Conservation (phyloP, 2,888 invertebrate species). For the Ectemnius cavifrons region DNA sequence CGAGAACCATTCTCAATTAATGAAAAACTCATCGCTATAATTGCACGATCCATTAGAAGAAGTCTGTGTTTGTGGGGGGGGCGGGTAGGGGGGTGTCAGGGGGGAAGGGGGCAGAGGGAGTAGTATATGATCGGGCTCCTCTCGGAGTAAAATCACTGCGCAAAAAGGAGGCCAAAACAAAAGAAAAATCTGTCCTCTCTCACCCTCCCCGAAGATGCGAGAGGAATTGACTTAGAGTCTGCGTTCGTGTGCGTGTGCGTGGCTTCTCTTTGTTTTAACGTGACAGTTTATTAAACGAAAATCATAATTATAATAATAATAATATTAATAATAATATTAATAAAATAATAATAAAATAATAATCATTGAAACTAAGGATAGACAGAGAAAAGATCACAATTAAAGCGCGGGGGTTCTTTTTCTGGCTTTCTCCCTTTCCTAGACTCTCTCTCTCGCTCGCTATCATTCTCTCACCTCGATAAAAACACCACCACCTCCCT, state of each 20-base stretch:
- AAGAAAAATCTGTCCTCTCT: neutral
- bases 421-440: constrained; percentile 39
- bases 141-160: neutral
- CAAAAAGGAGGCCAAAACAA: neutral
- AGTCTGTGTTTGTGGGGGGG: too few relatives aligned
- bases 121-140: neutral
- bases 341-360: constrained; percentile 66
- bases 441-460: constrained; percentile 1
- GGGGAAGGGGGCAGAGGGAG: constrained; percentile 2
- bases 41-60: constrained; percentile 5
- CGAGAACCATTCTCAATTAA: neutral
- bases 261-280: constrained; percentile 66
- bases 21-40: neutral
- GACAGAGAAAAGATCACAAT: constrained; percentile 74
- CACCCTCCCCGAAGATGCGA: too few relatives aligned
- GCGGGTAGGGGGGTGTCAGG: too few relatives aligned
- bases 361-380: constrained; percentile 70
- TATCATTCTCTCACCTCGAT: too few relatives aligned
- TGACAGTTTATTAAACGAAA: constrained; percentile 76
- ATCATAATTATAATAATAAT: constrained; percentile 73
- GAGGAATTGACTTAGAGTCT: too few relatives aligned
- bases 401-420: constrained; percentile 68
- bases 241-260: too few relatives aligned
- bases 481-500: neutral
- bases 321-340: constrained; percentile 65